These are phyloP conservation scores for Hoplostethus atlanticus DNA, from an alignment of 2,797 vertebrate genomes.

Conservation along the genomic window DNA sequence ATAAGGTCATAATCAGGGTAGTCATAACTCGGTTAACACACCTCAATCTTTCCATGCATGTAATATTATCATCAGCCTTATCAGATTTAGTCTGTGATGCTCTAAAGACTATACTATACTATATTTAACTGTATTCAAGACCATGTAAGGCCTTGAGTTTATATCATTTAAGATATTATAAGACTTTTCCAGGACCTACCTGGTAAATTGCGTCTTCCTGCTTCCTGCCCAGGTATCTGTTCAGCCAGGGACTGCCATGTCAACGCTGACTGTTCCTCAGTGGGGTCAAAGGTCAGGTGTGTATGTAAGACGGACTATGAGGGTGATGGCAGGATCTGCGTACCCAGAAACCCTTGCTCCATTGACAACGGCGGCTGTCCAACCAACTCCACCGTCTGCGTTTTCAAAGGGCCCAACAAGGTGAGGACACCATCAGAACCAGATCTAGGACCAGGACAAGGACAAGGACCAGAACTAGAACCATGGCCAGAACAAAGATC, in stretches of 20 bases:
- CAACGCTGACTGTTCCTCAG: constrained; percentile 85
- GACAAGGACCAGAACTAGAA: neutral
- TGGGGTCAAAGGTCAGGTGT: constrained; percentile 80
- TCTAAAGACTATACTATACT: no score
- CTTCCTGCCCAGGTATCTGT: constrained; percentile 69
- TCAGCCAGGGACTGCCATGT: constrained; percentile 67
- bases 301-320: constrained; percentile 87
- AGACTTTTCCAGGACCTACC: no score
- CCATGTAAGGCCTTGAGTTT: no score
- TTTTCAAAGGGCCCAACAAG: constrained; percentile 86
- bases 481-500: neutral
- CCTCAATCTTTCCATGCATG: no score
- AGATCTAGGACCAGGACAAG: neutral
- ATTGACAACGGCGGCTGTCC: constrained; percentile 90
- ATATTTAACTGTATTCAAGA: no score
- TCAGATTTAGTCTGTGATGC: no score
- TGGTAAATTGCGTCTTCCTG: neutral
- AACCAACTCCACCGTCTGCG: constrained; percentile 86
- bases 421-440: constrained; percentile 73
- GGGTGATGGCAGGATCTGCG: constrained; percentile 90
- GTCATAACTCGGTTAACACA: no score
- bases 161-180: no score
- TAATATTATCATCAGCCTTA: no score
- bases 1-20: no score
- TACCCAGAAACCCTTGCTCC: constrained; percentile 88